Evolutionary conservation across 2,113 vertebrate species (phyloP).

Genomic region (Eupsittula cactorum): DNA sequence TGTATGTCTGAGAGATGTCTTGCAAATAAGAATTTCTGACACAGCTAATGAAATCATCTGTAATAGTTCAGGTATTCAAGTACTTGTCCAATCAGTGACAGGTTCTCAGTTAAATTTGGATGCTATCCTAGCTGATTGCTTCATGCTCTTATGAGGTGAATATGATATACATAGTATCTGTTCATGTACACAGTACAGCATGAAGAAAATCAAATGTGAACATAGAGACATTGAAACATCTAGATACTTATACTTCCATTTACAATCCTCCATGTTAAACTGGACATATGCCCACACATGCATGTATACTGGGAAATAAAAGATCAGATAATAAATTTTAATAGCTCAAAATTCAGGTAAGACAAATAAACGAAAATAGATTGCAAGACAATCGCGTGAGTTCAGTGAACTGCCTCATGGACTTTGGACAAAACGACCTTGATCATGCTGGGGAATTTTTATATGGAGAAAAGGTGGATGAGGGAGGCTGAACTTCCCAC

Average conservation of each 20-base stretch:
- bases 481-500: not conserved
- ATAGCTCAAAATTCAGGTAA: not conserved
- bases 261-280: not conserved
- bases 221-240: not conserved
- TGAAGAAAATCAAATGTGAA: not conserved
- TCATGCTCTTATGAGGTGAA: not conserved
- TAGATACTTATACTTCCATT: not conserved
- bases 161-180: not conserved
- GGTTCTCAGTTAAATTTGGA: not conserved
- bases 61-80: not conserved
- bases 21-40: not conserved
- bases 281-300: not conserved
- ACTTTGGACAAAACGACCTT: not conserved
- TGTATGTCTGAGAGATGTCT: not conserved
- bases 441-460: not conserved
- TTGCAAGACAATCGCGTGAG: not conserved
- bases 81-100: not conserved
- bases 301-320: not conserved
- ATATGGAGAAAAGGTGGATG: not conserved
- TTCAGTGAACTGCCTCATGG: not conserved
- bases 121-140: not conserved
- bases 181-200: not conserved
- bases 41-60: not conserved
- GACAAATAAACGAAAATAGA: not conserved
- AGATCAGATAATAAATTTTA: not conserved